Base-by-base conservation (phyloP, 2,888 invertebrate genomes). In the Stenoptilia bipunctidactyla region DNA sequence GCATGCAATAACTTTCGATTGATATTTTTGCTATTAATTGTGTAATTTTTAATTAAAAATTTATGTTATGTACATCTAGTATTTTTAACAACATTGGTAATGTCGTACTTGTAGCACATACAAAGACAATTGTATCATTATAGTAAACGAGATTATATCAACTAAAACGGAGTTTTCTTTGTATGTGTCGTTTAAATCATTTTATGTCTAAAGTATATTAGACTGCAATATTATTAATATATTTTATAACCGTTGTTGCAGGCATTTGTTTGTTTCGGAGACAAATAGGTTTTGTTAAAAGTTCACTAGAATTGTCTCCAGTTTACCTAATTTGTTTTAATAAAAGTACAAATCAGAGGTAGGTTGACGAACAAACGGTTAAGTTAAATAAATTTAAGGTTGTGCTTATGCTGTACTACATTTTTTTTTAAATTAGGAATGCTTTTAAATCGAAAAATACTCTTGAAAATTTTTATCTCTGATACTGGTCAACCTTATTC, bases 1-100 rank as follows among this genome's bases (percentile, higher is more conserved):
- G 73, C 79, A 79, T 75, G 80, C 79, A 80, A 80, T 79, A 80
- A 75, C 68, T 53, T 63, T 68, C 55, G 58, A 74, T 71, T 77
- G 80, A 79, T 80, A 80, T 80, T 80, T 34, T 75, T 66, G 64
- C 61, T 73, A 65, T 59, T 67, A 62, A 58, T 66, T 51, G 66
- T 61, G 54, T 69, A 62, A 55, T 60, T 52, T 55, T 52, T 60
- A 58, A 63, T 61, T 51, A 56, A 55, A 61, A 60, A 48, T 51
- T 57, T 61, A 63, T 63, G 67, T 68, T 66, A 64, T 66, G 58
- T 20, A 20, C 20, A 20, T 5, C 3, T 20, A 20, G 20, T 20
- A 20, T 20, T 20, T n/a, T 20, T 20, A 20, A 20, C 20, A 8
- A 36, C 15, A 36, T 49, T 46, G 39, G 40, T 41, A 40, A 40